A percentile compares a stretch with the other conserved stretches of the same genome.
These are phyloP conservation scores for Cassiopea andromeda DNA, from an alignment of 30 jellyfish, hydroid and myxozoan species.

Conservation along the genomic window DNA sequence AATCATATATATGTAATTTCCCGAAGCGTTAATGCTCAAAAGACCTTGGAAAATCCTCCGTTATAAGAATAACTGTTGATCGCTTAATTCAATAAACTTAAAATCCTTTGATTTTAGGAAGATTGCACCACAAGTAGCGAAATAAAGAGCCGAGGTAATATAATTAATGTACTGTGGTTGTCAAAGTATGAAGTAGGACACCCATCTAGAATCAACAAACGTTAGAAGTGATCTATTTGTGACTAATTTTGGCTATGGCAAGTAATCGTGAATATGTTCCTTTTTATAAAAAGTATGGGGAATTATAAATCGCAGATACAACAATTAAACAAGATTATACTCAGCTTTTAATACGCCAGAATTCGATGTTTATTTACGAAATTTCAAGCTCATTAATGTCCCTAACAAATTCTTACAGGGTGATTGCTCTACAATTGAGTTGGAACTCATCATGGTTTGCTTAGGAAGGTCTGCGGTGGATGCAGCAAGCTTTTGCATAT, in stretches of 20 bases:
- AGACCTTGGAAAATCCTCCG: background rate
- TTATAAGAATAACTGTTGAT: slow-evolving; percentile 2
- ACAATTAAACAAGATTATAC: slow-evolving; percentile 1
- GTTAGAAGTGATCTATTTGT: background rate
- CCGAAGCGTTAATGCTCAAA: background rate
- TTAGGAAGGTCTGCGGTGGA: too few relatives aligned
- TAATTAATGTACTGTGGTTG: background rate
- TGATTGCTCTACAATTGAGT: too few relatives aligned
- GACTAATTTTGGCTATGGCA: background rate
- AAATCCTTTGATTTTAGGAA: background rate
- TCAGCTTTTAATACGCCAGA: background rate
- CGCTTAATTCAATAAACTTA: slow-evolving; percentile 3
- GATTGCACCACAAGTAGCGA: background rate
- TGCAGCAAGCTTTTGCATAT: too few relatives aligned
- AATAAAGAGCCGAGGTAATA: slow-evolving; percentile 6
- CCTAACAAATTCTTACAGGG: background rate
- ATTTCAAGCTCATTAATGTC: background rate
- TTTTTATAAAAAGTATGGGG: background rate
- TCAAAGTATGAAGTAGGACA: slow-evolving; percentile 6
- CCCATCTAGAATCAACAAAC: slow-evolving; percentile 1
- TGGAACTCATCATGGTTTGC: too few relatives aligned
- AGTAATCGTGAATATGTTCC: background rate
- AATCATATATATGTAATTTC: background rate
- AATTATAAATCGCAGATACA: background rate
- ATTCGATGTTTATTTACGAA: background rate